phyloP scores from a whole-genome alignment of 2,113 vertebrate species.

The Megaceryle maxima region DNA sequence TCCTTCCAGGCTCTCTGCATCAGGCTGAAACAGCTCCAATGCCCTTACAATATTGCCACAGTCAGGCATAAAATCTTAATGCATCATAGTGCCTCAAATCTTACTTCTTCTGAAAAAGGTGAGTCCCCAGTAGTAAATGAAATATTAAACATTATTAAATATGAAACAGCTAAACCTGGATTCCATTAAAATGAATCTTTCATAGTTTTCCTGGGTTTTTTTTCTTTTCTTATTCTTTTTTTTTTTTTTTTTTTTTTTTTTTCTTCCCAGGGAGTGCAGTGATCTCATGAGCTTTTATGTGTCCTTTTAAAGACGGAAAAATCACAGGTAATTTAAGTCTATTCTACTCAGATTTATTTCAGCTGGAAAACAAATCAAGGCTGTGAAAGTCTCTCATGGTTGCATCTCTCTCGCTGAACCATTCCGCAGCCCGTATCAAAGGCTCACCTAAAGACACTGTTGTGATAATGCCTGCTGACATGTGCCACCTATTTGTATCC shows the following conservation, averaged over 20 bases:
- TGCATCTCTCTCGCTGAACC: not conserved
- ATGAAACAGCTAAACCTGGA: slow-evolving; percentile 70
- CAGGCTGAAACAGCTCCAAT: not conserved
- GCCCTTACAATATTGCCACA: slow-evolving; percentile 13
- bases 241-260: not conserved
- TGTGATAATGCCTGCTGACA: slow-evolving; percentile 47
- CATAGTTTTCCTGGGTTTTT: slow-evolving; percentile 27
- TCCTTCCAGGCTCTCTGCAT: slow-evolving; percentile 21
- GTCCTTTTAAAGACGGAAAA: slow-evolving; percentile 51
- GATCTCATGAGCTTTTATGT: slow-evolving; percentile 41
- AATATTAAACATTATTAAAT: slow-evolving; percentile 73
- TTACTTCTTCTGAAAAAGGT: slow-evolving; percentile 60
- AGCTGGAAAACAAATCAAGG: slow-evolving; percentile 61
- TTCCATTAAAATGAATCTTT: slow-evolving; percentile 73
- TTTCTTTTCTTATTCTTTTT: not conserved
- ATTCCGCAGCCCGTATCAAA: slow-evolving; percentile 36
- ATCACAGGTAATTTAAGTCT: slow-evolving; percentile 48
- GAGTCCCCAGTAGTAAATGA: slow-evolving; percentile 71
- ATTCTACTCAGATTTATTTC: slow-evolving; percentile 52
- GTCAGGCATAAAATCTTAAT: slow-evolving; percentile 69
- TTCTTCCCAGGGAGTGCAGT: not conserved
- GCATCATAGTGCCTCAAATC: slow-evolving; percentile 34
- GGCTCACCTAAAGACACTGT: slow-evolving; percentile 38
- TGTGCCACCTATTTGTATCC: slow-evolving; percentile 49
- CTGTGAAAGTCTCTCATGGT: slow-evolving; percentile 16